Percentiles rank a stretch among this genome's conserved stretches.
Conservation (phyloP, 2,113 vertebrate genomes). For the Apus apus region DNA sequence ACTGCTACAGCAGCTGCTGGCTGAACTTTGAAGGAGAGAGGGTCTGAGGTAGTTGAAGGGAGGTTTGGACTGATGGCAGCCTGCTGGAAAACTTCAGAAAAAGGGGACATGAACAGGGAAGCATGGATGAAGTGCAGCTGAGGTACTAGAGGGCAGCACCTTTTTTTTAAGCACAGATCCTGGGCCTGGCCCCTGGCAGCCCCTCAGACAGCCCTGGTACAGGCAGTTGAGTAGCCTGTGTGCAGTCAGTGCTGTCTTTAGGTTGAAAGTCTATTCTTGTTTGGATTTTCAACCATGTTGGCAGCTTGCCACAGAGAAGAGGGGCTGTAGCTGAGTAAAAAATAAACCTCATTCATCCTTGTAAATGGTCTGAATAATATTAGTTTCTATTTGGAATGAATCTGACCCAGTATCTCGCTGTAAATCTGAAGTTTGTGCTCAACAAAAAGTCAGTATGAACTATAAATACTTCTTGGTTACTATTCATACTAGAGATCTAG, state of each 20-base stretch:
- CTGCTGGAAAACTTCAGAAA: neutral
- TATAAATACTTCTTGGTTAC: constrained; percentile 39
- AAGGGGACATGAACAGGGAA: neutral
- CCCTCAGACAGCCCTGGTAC: neutral
- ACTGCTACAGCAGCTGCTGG: rapidly evolving
- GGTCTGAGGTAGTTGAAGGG: neutral
- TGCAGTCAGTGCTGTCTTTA: neutral
- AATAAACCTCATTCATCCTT: constrained; percentile 49
- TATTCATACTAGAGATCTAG: constrained; percentile 10
- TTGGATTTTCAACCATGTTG: neutral
- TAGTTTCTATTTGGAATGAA: neutral
- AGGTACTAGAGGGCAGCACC: neutral
- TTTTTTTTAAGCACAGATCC: neutral
- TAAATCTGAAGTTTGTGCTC: constrained; percentile 9
- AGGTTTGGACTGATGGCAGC: neutral
- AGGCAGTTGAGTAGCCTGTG: neutral
- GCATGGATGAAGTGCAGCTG: neutral
- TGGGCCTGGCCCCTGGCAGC: neutral
- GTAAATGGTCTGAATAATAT: neutral
- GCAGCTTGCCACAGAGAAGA: constrained; percentile 3
- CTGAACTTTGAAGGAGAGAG: neutral
- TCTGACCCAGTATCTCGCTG: constrained; percentile 3
- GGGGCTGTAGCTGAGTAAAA: neutral
- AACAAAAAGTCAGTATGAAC: constrained; percentile 21
- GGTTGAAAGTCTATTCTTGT: constrained; percentile 8